Base-by-base conservation (phyloP, 2,888 invertebrate species). In the Lapara coniferarum region DNA sequence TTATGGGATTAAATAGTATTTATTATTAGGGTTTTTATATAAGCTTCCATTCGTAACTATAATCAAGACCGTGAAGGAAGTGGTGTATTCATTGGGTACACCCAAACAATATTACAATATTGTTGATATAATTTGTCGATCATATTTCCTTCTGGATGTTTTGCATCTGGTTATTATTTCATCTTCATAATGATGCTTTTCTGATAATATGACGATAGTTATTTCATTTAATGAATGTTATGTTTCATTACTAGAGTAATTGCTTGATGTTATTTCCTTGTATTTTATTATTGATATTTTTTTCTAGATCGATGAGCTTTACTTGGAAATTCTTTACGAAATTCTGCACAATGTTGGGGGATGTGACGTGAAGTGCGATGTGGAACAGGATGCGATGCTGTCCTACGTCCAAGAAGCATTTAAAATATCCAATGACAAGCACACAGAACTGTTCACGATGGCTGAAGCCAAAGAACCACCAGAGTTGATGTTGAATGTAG, bases 271-370 rank as follows among this genome's bases (percentile, higher is more conserved):
- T 19, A 13, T 58, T 52, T 37, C 30, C 16, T 14, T 25, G 56
- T 5, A 37, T 44, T 52, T 63, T 44, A 44, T 19, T 19, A 16
- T 19, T 16, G 10, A 19, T n/a, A n/a, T 7, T 52, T 66, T 30
- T 52, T 90, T 90, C 52, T 93, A 97, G 97, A 96, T 97, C 81
- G 98, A 98, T 85, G 97, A 98, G 90, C 95, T 98, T 25, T 98
- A 98, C 87, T 94, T 96, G 81, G 97, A 97, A 89, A 94, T 98
- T 71, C 90, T 98, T 71, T 98, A 96, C 86, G 97, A 97, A 93
- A 96, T 97, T 72, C 92, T 97, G 72, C 97, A 98, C 90, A 97
- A 97, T 89, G 96, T 98, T 80, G 97, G 97, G 71, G 97, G 97
- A 77, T 96, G 96, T 89, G 96, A 97, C 87, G 95, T 96, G 77